Conservation (phyloP, 2,888 invertebrate genomes). For the Rapana venosa region DNA sequence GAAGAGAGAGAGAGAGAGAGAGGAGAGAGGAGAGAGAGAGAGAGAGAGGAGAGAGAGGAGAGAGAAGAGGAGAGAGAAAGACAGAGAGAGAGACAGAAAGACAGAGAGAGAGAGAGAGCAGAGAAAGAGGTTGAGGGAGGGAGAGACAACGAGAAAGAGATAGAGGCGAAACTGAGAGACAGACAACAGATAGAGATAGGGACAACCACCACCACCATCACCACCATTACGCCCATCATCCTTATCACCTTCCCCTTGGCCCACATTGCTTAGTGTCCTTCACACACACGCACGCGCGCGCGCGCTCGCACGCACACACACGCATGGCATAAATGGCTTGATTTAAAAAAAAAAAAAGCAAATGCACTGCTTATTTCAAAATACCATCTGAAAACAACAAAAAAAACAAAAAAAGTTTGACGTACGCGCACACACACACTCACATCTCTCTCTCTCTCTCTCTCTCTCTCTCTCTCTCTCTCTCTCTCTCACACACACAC, state of each 20-base stretch:
- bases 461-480: conserved; percentile 1
- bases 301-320: neutral
- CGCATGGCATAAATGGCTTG: neutral
- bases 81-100: neutral
- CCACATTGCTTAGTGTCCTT: neutral
- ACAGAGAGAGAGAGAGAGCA: neutral
- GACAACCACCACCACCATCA: neutral
- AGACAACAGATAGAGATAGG: no score
- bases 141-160: neutral
- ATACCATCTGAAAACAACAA: no score
- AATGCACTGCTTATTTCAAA: neutral
- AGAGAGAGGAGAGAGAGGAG: neutral
- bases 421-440: neutral
- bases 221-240: neutral
- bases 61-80: neutral
- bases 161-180: neutral
- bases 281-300: neutral
- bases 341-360: neutral
- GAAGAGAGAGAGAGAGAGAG: neutral
- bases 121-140: neutral
- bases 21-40: neutral
- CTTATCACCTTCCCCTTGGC: neutral
- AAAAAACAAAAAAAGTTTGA: no score
- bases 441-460: neutral
- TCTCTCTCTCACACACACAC: neutral